Conservation (phyloP, 2,113 vertebrate genomes). For the Aspiorhynchus laticeps region DNA sequence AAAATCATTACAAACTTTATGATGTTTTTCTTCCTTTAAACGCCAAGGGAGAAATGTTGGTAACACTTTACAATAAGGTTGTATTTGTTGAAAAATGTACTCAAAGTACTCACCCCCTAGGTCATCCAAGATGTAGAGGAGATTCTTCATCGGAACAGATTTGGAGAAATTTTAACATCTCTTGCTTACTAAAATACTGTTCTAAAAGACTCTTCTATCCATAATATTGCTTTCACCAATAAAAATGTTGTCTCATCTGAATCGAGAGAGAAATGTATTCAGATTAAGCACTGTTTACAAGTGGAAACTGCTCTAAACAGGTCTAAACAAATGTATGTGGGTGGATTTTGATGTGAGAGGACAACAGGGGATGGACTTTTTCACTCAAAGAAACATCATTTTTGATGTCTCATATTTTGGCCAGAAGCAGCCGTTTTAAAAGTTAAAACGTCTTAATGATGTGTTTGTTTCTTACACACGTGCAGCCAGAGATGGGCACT, state of each 20-base stretch:
- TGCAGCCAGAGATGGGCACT: too few relatives aligned
- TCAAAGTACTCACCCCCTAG: background rate
- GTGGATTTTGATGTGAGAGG: background rate
- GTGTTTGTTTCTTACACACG: background rate
- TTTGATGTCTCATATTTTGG: background rate
- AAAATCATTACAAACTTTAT: background rate
- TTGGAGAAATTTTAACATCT: too few relatives aligned
- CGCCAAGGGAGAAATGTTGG: background rate
- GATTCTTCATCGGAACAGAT: too few relatives aligned
- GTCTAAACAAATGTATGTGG: background rate
- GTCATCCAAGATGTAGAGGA: background rate
- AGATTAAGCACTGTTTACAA: background rate
- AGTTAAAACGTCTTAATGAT: too few relatives aligned
- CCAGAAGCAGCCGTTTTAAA: background rate
- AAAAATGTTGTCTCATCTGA: background rate
- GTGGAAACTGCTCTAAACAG: background rate
- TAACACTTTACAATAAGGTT: background rate
- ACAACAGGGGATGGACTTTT: background rate
- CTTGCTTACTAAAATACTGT: background rate
- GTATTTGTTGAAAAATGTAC: background rate
- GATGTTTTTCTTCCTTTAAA: background rate
- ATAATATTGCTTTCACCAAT: background rate
- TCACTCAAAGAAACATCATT: background rate
- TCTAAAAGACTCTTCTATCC: background rate
- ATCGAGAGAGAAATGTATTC: background rate